Evolutionary conservation across 35 echinoderm and acorn worm genomes (phyloP), one percentile per base, ranked within the genome.

Genomic region (Apostichopus japonicus): DNA sequence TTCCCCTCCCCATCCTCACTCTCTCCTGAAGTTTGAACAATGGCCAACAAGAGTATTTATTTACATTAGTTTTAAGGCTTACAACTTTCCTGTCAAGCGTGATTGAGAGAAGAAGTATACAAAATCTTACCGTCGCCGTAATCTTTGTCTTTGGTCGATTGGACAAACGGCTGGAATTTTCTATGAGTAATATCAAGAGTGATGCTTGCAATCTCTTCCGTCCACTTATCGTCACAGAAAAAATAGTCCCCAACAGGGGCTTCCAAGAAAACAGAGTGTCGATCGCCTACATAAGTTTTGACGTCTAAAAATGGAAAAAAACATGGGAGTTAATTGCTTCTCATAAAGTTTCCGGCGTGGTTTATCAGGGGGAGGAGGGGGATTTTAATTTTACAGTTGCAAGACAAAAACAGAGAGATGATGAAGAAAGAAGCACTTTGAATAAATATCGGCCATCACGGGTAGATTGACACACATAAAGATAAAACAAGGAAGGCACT

Each of bases 61-160:
- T 44, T 44, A 44, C 33, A 44, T 44, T 44, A 44, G 33, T 44
- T 44, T 44, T 44, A 44, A 44, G 33, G 33, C 33, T 44, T 44
- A 44, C 33, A 44, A 44, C 33, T 44, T 44, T 44, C 33, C 33
- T 44, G 33, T 44, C 33, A 44, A 44, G 33, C 33, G 33, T 44
- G 33, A 44, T 44, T 44, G 33, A 3, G 4, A 44, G 33, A 44
- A 44, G 33, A 44, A 44, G 33, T 44, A 44, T n/a, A 44, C 33
- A 44, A 44, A 44, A 44, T 44, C 77, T 79, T 79, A 79, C 77
- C 77, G 77, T 44, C 77, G 77, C 77, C 77, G 22, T 79, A 79
- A 23, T 79, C 77, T 19, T 67, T 67, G 14, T 23, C 77, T 33
- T 79, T 23, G 10, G 77, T 24, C 23, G 5, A 10, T 79, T 79